A percentile compares a stretch with the other conserved stretches of the same genome.
These are phyloP conservation scores for Paguma larvata DNA, from an alignment of 2,797 vertebrate genomes.

Conservation along the genomic window DNA sequence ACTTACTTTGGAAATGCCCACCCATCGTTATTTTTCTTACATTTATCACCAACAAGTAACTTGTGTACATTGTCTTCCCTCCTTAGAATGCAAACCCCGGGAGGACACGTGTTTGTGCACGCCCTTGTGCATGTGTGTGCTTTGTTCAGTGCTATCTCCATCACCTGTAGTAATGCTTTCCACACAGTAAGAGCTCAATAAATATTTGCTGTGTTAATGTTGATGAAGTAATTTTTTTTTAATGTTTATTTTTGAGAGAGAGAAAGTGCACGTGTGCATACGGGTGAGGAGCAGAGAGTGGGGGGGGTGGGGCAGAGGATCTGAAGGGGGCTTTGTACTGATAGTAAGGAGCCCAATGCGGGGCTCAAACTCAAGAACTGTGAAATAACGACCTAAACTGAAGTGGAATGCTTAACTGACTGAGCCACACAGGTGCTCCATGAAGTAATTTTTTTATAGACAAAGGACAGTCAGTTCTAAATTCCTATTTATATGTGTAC, in stretches of 20 bases:
- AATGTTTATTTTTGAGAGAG: no score
- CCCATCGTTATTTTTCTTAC: not conserved
- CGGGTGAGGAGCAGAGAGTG: no score
- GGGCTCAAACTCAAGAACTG: no score
- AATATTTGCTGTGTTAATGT: not conserved
- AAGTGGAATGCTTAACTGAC: no score
- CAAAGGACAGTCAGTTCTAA: not conserved
- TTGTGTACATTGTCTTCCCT: not conserved
- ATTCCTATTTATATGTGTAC: not conserved
- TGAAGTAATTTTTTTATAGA: not conserved
- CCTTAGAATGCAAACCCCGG: not conserved
- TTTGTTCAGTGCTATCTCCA: not conserved
- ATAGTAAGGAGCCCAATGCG: no score
- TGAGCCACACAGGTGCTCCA: no score
- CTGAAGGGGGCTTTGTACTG: no score
- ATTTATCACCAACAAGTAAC: not conserved
- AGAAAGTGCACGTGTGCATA: no score
- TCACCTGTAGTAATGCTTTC: no score
- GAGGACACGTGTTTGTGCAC: not conserved
- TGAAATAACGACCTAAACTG: no score
- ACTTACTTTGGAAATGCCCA: not conserved
- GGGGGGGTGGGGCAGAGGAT: no score
- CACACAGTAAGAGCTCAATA: not conserved
- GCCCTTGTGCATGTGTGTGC: fast-evolving
- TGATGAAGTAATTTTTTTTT: not conserved